Conservation (phyloP, 1,140 invertebrate species). For the Chelonus insularis region DNA sequence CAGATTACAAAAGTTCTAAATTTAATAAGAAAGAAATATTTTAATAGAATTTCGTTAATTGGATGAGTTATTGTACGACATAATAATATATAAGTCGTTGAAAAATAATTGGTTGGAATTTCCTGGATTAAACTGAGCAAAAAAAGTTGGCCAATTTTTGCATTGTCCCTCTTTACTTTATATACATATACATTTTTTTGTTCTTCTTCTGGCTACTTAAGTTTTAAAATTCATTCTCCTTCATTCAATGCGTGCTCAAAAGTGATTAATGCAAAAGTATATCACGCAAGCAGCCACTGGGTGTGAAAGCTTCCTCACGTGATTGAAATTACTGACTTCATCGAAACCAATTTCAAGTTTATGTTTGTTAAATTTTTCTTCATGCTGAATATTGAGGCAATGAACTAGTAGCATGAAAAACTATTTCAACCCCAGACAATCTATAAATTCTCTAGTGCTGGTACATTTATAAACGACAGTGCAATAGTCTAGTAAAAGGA, state of each 20-base stretch:
- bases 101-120: constrained; percentile 21
- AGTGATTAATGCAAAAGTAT: constrained; percentile 19
- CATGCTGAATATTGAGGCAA: constrained; percentile 2
- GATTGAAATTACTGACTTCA: constrained; percentile 16
- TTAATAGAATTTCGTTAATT: too few relatives aligned
- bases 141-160: background rate
- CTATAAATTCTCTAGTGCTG: constrained; percentile 26
- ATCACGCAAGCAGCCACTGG: constrained; percentile 8
- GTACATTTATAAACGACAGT: constrained; percentile 29
- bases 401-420: background rate
- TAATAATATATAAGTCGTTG: background rate
- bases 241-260: constrained; percentile 11
- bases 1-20: background rate
- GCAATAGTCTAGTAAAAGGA: background rate
- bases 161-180: background rate
- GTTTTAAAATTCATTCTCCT: background rate
- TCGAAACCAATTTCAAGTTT: constrained; percentile 12
- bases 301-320: constrained; percentile 16
- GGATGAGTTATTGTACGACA: too few relatives aligned
- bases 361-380: constrained; percentile 2
- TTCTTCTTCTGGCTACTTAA: background rate
- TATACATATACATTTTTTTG: constrained; percentile 4
- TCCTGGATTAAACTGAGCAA: constrained; percentile 27
- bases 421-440: constrained; percentile 10
- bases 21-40: background rate